Evolutionary conservation across 2,797 vertebrate genomes (phyloP).

Genomic region (Paramormyrops hopkinsi): DNA sequence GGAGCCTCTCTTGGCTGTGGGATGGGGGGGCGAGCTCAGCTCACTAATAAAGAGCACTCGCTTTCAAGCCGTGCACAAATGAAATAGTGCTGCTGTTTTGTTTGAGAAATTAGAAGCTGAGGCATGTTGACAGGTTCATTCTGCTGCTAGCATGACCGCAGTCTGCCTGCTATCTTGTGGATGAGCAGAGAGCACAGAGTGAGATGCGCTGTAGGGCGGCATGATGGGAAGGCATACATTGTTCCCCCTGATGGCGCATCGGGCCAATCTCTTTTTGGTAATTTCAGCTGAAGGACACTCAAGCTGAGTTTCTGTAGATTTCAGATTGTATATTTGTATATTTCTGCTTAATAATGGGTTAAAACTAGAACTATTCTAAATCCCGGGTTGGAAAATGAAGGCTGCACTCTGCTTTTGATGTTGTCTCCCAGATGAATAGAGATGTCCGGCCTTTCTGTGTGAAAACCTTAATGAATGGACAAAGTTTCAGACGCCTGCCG

Average conservation of each 20-base stretch:
- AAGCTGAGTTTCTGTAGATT: neutral
- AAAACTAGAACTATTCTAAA: neutral
- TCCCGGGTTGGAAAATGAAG: neutral
- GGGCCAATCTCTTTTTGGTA: neutral
- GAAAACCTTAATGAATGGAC: neutral
- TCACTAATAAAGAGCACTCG: neutral
- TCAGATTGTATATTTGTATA: neutral
- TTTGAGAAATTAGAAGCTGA: conserved; percentile 22
- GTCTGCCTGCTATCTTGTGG: conserved; percentile 7
- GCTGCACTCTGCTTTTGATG: neutral
- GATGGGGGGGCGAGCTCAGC: neutral
- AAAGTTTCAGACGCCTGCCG: neutral
- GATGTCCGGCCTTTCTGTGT: neutral
- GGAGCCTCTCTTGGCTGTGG: neutral
- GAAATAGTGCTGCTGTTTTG: neutral
- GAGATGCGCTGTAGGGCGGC: neutral
- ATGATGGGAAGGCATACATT: neutral
- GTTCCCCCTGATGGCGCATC: neutral
- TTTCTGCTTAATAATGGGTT: neutral
- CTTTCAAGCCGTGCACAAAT: conserved; percentile 4
- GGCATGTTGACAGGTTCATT: neutral
- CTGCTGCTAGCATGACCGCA: neutral
- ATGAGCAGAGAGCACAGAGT: neutral
- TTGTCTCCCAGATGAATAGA: neutral
- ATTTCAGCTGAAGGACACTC: conserved; percentile 15